phyloP scores from a whole-genome alignment of 2,797 vertebrate species.

The Distichodus sexfasciatus region DNA sequence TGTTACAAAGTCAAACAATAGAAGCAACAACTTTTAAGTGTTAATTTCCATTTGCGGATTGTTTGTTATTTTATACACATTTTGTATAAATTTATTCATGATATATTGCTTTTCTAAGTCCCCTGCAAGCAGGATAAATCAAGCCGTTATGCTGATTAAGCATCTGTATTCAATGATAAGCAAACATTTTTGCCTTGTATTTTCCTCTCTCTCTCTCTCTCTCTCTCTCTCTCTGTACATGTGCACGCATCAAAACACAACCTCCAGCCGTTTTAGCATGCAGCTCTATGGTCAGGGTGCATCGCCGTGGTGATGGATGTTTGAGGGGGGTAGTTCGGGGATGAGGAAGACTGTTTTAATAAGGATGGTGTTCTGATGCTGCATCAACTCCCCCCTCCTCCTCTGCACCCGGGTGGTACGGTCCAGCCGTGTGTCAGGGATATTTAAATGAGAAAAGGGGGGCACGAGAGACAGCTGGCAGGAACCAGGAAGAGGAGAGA shows the following conservation, averaged over 20 bases:
- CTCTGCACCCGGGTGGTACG: constrained; percentile 65
- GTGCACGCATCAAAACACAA: constrained; percentile 20
- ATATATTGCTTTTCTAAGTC: too few relatives aligned
- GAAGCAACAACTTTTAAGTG: too few relatives aligned
- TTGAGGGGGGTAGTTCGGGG: constrained; percentile 33
- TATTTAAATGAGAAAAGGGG: constrained; percentile 76
- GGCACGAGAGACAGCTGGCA: constrained; percentile 77
- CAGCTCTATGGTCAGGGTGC: constrained; percentile 50
- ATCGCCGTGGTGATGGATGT: constrained; percentile 46
- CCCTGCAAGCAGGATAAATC: too few relatives aligned
- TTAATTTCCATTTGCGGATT: too few relatives aligned
- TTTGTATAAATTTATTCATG: too few relatives aligned
- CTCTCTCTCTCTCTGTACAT: background rate
- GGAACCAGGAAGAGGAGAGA: constrained; percentile 61
- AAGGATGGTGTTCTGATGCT: constrained; percentile 41
- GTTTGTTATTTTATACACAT: too few relatives aligned
- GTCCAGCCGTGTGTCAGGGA: constrained; percentile 74
- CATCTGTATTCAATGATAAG: too few relatives aligned
- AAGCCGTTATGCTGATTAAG: too few relatives aligned
- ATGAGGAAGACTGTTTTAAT: constrained; percentile 30
- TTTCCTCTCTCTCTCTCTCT: background rate
- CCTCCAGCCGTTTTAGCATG: constrained; percentile 23
- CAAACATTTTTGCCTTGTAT: too few relatives aligned
- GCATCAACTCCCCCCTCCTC: constrained; percentile 45
- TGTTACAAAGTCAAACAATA: too few relatives aligned